phyloP scores from a whole-genome alignment of 2,888 invertebrate species.

The Pterobdella sp. region DNA sequence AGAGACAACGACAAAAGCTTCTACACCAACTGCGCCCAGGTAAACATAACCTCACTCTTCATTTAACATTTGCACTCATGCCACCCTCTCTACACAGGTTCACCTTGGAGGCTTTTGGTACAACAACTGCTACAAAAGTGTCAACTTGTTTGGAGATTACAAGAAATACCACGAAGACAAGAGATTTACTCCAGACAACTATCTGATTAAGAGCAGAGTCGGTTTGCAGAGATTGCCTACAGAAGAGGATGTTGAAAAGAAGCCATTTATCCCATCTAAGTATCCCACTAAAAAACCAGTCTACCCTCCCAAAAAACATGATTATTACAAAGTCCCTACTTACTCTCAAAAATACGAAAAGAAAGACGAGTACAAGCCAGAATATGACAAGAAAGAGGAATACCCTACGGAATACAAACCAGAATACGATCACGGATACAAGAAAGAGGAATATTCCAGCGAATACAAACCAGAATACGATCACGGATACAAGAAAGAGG shows the following conservation, averaged over 20 bases:
- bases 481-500: too few species aligned
- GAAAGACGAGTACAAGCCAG: too few species aligned
- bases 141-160: conserved; percentile 26
- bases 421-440: too few species aligned
- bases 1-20: conserved; percentile 31
- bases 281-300: conserved; percentile 3
- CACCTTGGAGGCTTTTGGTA: conserved; percentile 30
- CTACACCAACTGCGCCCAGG: conserved; percentile 32
- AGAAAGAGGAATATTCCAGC: too few species aligned
- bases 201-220: conserved; percentile 16
- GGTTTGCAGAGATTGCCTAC: conserved; percentile 23
- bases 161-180: conserved; percentile 27
- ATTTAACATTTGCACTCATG: not conserved
- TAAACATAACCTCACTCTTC: not conserved
- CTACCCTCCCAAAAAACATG: not conserved
- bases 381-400: too few species aligned
- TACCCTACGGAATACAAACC: too few species aligned
- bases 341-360: too few species aligned
- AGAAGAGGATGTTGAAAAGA: conserved; percentile 18
- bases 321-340: not conserved
- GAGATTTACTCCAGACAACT: conserved; percentile 22
- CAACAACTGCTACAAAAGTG: conserved; percentile 26
- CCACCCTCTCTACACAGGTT: not conserved
- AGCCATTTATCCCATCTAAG: conserved; percentile 3
- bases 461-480: too few species aligned